Percentiles rank a stretch among this genome's conserved stretches.
Evolutionary conservation across 1,140 invertebrate species (phyloP).

Genomic region (Drosophila equinoxialis): DNA sequence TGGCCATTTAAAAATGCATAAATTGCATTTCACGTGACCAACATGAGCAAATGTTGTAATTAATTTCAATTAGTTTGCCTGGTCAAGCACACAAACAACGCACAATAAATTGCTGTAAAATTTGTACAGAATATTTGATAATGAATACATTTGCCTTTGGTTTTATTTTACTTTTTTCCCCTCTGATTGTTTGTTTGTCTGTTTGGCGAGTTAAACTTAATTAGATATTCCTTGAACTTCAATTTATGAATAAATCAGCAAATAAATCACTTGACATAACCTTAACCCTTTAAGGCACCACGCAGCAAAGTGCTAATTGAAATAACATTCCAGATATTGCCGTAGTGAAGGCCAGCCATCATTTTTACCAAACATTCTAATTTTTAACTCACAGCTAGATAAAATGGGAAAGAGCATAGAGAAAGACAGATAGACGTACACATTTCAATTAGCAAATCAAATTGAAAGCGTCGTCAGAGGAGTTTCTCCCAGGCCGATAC

Average conservation of each 20-base stretch:
- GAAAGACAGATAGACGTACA: slow-evolving; percentile 16
- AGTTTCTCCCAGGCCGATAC: background rate
- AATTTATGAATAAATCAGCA: slow-evolving; percentile 60
- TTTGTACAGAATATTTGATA: slow-evolving; percentile 27
- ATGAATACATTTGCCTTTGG: slow-evolving; percentile 32
- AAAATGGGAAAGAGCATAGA: background rate
- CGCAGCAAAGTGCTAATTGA: slow-evolving; percentile 55
- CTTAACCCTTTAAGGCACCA: background rate
- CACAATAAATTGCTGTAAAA: slow-evolving; percentile 30
- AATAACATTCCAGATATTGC: slow-evolving; percentile 26
- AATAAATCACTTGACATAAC: slow-evolving; percentile 34
- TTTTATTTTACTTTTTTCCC: slow-evolving; percentile 25
- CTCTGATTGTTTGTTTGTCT: background rate
- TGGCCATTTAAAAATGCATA: slow-evolving; percentile 26
- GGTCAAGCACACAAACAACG: slow-evolving; percentile 13
- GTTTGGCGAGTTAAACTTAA: slow-evolving; percentile 11
- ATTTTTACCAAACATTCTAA: slow-evolving; percentile 4
- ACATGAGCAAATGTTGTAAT: slow-evolving; percentile 57
- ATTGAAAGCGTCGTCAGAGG: slow-evolving; percentile 35
- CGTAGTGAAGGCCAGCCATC: slow-evolving; percentile 6
- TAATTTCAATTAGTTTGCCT: slow-evolving; percentile 68
- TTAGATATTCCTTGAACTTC: slow-evolving; percentile 42
- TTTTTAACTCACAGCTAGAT: slow-evolving; percentile 24
- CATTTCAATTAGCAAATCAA: slow-evolving; percentile 76
- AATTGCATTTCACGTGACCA: slow-evolving; percentile 28